Base-by-base conservation (phyloP, 2,797 vertebrate species). In the Gambusia yucatana region DNA sequence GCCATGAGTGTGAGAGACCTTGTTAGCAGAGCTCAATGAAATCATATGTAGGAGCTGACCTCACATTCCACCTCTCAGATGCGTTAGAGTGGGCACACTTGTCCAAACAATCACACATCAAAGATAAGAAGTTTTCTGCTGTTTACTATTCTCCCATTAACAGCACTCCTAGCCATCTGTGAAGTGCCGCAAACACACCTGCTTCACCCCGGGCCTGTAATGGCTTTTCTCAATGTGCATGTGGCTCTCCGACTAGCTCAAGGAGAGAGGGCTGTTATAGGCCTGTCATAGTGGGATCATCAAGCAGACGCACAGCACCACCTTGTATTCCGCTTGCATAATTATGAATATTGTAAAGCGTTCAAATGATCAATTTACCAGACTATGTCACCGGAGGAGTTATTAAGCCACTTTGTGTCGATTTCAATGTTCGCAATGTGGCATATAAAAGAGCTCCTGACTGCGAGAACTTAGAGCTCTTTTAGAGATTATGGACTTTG, bases 211-310 rank as follows among this genome's bases (percentile, higher is more conserved):
- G 89, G 84, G 93, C 90, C 83, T 87, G 90, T 95, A 95, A 96
- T 93, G 93, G 92, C 92, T 95, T 96, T 95, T 94, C 95, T 94
- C 92, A 87, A 95, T 94, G 94, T 95, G 94, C 91, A 88, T 85
- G 86, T 85, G 91, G 91, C 87, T 92, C 92, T 89, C 61, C 79
- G 22, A 91, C 87, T 89, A 90, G 91, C 87, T 93, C 78, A 86
- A 93, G 90, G 89, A 93, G 92, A 84, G 86, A 78, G 82, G 87
- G 91, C 89, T 92, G 92, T 93, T 93, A 92, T 82, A 91, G 91
- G 91, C 90, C 91, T 93, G 93, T 94, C 94, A 94, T 88, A 88
- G 84, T 81, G 77, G 77, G 88, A 93, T 93, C 93, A 95, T 95
- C 93, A 94, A 88, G 77, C 89, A 91, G 90, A 94, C 77, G 86